A percentile compares a stretch with the other conserved stretches of the same genome.
Conservation (phyloP, 1,140 invertebrate genomes). For the Mactra quadrangularis region DNA sequence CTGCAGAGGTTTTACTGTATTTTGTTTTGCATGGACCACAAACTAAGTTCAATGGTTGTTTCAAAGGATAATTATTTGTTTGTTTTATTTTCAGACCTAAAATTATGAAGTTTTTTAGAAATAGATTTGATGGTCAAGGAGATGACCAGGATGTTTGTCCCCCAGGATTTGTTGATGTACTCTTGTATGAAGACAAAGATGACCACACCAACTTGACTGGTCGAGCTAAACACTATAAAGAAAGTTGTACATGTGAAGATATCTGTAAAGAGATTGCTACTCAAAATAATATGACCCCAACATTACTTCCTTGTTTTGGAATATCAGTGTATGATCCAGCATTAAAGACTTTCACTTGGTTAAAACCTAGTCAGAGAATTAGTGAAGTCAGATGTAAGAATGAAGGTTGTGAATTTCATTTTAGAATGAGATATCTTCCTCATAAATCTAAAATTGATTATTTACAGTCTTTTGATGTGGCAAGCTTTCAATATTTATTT, state of each 20-base stretch:
- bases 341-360: conserved; percentile 11
- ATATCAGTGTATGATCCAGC: background rate
- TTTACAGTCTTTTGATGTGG: background rate
- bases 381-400: background rate
- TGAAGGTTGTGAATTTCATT: background rate
- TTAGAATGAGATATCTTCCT: conserved; percentile 33
- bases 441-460: background rate
- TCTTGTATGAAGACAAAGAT: too few relatives aligned
- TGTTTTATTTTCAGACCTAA: too few relatives aligned
- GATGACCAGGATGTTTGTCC: background rate
- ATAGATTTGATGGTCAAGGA: too few relatives aligned
- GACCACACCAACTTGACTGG: background rate
- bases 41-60: too few relatives aligned
- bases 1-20: too few relatives aligned
- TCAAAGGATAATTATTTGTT: too few relatives aligned
- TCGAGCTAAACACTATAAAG: background rate
- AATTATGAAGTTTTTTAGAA: too few relatives aligned
- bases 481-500: background rate
- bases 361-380: background rate
- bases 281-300: conserved; percentile 2
- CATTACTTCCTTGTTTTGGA: conserved; percentile 13
- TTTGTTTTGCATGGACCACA: too few relatives aligned
- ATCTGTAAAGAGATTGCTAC: conserved; percentile 5
- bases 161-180: too few relatives aligned
- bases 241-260: background rate